These are phyloP conservation scores for Pilophorus perplexus DNA, from an alignment of 2,888 invertebrate species.

Conservation along the genomic window DNA sequence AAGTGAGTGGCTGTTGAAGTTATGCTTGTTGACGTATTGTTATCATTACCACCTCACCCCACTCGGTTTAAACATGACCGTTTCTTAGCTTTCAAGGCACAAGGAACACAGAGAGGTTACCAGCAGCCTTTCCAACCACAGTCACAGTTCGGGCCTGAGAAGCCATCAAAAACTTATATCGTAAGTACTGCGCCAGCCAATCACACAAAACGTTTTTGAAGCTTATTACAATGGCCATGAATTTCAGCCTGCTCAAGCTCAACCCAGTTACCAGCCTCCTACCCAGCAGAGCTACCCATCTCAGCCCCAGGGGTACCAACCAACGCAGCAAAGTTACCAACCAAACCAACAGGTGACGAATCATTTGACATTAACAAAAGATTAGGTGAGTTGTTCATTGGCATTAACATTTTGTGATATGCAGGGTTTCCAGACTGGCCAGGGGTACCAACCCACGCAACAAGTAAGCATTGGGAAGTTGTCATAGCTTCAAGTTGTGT, in stretches of 20 bases:
- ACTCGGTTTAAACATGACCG: background rate
- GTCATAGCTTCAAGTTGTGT: background rate
- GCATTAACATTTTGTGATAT: no score
- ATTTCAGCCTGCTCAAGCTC: background rate
- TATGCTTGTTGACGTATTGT: background rate
- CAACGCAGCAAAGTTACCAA: constrained; percentile 29
- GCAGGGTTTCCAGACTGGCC: no score
- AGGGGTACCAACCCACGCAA: constrained; percentile 14
- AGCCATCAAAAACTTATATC: constrained; percentile 14
- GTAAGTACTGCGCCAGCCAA: background rate
- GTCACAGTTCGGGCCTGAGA: background rate
- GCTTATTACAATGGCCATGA: no score
- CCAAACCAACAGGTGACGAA: constrained; percentile 19
- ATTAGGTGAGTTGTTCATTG: no score
- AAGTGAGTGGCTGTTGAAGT: background rate
- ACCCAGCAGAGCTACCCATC: background rate
- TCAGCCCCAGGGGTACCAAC: constrained; percentile 10
- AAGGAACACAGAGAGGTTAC: constrained; percentile 8
- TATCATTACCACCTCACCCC: background rate
- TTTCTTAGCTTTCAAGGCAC: constrained; percentile 18
- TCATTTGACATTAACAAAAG: constrained; percentile 1
- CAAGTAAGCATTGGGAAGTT: constrained; percentile 12
- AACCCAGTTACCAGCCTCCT: constrained; percentile 21
- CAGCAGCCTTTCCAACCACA: constrained; percentile 28
- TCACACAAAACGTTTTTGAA: background rate